Evolutionary conservation across 2,113 vertebrate species (phyloP).

Genomic region (Sylvilagus bachmani): DNA sequence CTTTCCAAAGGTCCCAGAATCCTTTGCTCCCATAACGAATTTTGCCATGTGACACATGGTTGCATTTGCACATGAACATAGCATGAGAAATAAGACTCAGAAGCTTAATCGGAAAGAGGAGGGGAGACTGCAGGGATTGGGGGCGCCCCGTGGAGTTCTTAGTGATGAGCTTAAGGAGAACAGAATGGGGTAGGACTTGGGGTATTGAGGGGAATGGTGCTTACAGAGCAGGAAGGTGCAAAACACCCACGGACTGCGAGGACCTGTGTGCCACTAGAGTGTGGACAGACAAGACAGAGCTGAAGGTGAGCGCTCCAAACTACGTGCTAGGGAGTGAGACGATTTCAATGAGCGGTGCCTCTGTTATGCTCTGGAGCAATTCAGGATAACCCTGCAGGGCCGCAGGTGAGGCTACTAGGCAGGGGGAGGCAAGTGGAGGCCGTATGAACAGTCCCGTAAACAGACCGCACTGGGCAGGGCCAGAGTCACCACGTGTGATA

Average conservation of each 20-base stretch:
- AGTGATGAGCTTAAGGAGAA: neutral
- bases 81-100: neutral
- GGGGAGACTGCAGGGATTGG: neutral
- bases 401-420: neutral
- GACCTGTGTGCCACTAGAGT: neutral
- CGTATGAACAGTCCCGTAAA: neutral
- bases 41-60: neutral
- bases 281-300: neutral
- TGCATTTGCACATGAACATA: too few relatives aligned
- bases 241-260: neutral
- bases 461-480: neutral
- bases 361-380: rapidly evolving
- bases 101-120: neutral
- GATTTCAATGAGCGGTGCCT: neutral
- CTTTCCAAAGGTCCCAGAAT: neutral
- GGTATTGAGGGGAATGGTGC: neutral
- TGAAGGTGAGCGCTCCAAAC: neutral
- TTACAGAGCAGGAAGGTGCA: neutral
- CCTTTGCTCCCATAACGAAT: too few relatives aligned
- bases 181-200: neutral
- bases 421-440: too few relatives aligned
- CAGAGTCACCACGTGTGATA: neutral
- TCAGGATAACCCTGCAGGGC: neutral
- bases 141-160: neutral
- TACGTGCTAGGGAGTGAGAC: too few relatives aligned